Base-by-base conservation (phyloP, 2,888 invertebrate genomes). In the Perithous albicinctus region DNA sequence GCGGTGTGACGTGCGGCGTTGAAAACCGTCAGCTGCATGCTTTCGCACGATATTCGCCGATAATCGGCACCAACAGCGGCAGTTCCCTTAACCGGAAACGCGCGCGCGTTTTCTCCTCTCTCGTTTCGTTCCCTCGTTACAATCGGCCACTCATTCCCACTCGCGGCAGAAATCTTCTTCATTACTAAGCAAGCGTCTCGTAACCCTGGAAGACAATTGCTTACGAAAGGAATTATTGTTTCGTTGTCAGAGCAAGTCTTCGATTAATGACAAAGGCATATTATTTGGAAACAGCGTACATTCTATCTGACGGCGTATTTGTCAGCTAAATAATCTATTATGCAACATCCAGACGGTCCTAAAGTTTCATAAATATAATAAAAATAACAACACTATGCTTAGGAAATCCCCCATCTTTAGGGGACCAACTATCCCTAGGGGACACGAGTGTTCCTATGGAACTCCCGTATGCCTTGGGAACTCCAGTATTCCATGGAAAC, bases 11-110 rank as follows among this genome's bases (percentile, higher is more conserved):
- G 83, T 56, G 83, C 64, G 59, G 64, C 63, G 86, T 87, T 84
- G 86, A 87, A 88, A 89, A 87, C 87, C 90, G 90, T 89, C 91
- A 91, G 90, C 90, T 91, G 90, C 89, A 87, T 86, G 85, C 85
- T 88, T 91, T 91, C 91, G 86, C 90, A 90, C 89, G 89, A 88
- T 86, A 87, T n/a, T n/a, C n/a, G n/a, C n/a, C n/a, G n/a, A n/a
- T n/a, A n/a, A n/a, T 90, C 90, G 88, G 87, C 87, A 86, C 67
- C 76, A 81, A 76, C 80, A 85, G 83, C 82, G 85, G 80, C 86
- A 29, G 26, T n/a, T 59, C 29, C 41, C 73, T 32, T 51, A 80
- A 69, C 74, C 70, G 76, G 76, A 80, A 15, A n/a, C n/a, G n/a
- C n/a, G n/a, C 64, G 43, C 59, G 6, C 18, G 74, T 69, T 54